These are phyloP conservation scores for Acronicta alni DNA, from an alignment of 2,888 invertebrate species.

Conservation along the genomic window DNA sequence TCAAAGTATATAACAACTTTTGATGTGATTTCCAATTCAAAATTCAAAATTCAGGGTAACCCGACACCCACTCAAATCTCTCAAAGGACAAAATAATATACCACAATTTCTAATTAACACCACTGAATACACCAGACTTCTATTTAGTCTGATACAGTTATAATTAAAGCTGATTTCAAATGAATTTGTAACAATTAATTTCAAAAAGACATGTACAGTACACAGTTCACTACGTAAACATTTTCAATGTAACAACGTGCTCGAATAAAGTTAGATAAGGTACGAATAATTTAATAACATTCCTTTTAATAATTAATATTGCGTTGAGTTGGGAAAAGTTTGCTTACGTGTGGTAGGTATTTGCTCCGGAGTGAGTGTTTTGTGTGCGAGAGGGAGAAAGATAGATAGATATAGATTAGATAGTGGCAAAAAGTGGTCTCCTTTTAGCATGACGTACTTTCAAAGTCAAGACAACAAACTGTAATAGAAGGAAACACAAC, in stretches of 20 bases:
- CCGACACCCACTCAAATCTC: too few relatives aligned
- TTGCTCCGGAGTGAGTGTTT: too few relatives aligned
- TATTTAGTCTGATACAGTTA: too few relatives aligned
- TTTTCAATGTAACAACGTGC: not conserved
- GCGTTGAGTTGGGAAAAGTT: not conserved
- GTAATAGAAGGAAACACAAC: too few relatives aligned
- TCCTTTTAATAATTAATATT: slow-evolving; percentile 2
- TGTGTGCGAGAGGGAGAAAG: too few relatives aligned
- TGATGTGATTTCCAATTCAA: too few relatives aligned
- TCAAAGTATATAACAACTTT: too few relatives aligned
- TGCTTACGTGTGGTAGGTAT: not conserved
- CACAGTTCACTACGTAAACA: not conserved
- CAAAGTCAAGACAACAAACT: too few relatives aligned
- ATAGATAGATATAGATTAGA: too few relatives aligned
- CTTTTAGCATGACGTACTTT: too few relatives aligned
- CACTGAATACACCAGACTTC: not conserved
- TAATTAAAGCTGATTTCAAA: not conserved
- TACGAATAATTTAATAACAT: not conserved
- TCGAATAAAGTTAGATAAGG: not conserved
- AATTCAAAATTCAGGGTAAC: too few relatives aligned
- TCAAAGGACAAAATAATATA: not conserved
- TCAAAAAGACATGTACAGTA: not conserved
- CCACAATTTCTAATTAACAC: not conserved
- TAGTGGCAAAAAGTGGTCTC: too few relatives aligned
- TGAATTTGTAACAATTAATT: not conserved